Evolutionary conservation across 2,888 invertebrate species (phyloP).

Genomic region (Phorcus lineatus): DNA sequence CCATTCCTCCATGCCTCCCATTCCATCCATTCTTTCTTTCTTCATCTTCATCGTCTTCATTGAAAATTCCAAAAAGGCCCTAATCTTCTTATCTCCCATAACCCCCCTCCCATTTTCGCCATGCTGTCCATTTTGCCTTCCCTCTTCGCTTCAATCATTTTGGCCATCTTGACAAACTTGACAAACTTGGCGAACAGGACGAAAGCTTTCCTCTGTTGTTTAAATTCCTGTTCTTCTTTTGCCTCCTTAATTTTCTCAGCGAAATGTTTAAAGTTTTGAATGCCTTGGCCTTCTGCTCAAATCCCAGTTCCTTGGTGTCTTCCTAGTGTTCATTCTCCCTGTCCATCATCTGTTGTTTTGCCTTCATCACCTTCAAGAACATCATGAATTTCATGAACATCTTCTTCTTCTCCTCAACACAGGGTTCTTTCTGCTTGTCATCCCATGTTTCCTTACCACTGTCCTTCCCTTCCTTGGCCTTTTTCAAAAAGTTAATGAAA

Average conservation of each 20-base stretch:
- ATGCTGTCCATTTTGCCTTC: too few species aligned
- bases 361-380: not conserved
- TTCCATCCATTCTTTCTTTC: not conserved
- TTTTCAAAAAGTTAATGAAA: not conserved
- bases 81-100: not conserved
- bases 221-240: not conserved
- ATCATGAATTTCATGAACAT: not conserved
- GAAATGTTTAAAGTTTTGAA: not conserved
- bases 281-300: conserved; percentile 9
- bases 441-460: not conserved
- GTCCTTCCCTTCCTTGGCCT: not conserved
- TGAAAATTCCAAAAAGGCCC: not conserved
- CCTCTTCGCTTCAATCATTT: not conserved
- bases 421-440: not conserved
- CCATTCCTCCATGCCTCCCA: not conserved
- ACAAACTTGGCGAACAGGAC: not conserved
- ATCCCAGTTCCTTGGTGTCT: not conserved
- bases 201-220: not conserved
- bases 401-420: not conserved
- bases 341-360: not conserved
- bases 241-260: not conserved
- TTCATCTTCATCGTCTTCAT: not conserved
- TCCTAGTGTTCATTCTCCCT: not conserved
- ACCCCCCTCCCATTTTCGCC: not conserved
- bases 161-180: not conserved